Base-by-base conservation (phyloP, 2,888 invertebrate genomes). In the Lepidochrysops patricia region DNA sequence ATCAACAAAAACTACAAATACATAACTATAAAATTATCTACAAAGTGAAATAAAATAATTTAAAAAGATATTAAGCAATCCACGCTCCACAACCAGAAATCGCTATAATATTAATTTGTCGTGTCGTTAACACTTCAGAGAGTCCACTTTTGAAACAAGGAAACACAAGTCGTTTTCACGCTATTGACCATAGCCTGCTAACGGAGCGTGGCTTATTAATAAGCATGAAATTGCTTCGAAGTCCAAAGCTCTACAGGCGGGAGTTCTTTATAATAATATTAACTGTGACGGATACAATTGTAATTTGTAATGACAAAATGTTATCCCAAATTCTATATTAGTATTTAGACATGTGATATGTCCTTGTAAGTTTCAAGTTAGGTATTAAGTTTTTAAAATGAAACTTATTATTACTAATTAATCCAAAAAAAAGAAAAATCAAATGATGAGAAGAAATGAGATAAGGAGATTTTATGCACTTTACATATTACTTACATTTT, bases 221-320 rank as follows among this genome's bases (percentile, higher is more conserved):
- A 62, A 57, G 62, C 64, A 62, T 66, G 58, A 66, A 66, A 66
- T 66, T 64, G 57, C 61, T 63, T 43, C 27, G 4, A 29, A 27
- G 23, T 58, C 7, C 26, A 43, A 48, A 27, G 7, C 15, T 26
- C 19, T 27, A 37, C 48, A 13, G 9, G 23, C 23, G 34, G 34
- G 26, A 27, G 48, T 48, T 27, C 13, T 27, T 15, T 48, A 43
- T 19, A 43, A 43, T n/a, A n/a, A n/a, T n/a, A n/a, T 43, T 43
- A 43, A 43, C 43, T 37, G 4, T 43, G 43, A 43, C 43, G 12
- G 43, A 43, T 43, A 4, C 23, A 43, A 43, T 43, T 43, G 43
- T 43, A 19, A 1, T 4, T 43, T n/a, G n/a, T n/a, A n/a, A 3
- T 43, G 9, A 43, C 19, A 19, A 43, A 43, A 43, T 23, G 23